Percentiles rank a stretch among this genome's conserved stretches.
phyloP scores from a whole-genome alignment of 1,140 invertebrate genomes.

The Ostrea denselamellosa region DNA sequence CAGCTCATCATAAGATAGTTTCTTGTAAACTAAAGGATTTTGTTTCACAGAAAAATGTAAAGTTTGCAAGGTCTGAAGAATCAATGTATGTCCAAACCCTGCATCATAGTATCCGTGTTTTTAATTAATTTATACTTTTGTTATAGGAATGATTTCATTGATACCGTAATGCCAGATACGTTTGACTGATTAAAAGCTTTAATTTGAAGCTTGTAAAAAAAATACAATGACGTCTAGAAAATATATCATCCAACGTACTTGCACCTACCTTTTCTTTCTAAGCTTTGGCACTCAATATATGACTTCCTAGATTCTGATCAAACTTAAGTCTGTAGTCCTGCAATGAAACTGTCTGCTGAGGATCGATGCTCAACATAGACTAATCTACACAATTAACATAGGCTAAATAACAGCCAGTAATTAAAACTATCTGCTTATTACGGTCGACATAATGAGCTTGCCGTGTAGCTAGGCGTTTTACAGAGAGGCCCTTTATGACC shows the following conservation, averaged over 20 bases:
- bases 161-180: too few relatives aligned
- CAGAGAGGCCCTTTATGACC: neutral
- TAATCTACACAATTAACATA: neutral
- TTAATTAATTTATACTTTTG: too few relatives aligned
- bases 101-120: too few relatives aligned
- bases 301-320: neutral
- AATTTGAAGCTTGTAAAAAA: too few relatives aligned
- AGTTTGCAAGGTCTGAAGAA: too few relatives aligned
- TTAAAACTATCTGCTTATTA: neutral
- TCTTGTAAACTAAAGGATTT: too few relatives aligned
- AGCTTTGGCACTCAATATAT: neutral
- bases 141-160: too few relatives aligned
- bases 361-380: conserved; percentile 10
- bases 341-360: neutral
- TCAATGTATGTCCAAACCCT: too few relatives aligned
- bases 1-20: too few relatives aligned
- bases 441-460: neutral
- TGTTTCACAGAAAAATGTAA: too few relatives aligned
- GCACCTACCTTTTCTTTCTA: neutral
- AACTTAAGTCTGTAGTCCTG: neutral
- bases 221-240: too few relatives aligned
- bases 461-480: conserved; percentile 11
- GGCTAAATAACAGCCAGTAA: neutral
- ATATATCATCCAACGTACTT: neutral
- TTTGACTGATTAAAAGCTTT: too few relatives aligned